phyloP scores from a whole-genome alignment of 2,888 invertebrate genomes.

The Galerucella calmariensis region DNA sequence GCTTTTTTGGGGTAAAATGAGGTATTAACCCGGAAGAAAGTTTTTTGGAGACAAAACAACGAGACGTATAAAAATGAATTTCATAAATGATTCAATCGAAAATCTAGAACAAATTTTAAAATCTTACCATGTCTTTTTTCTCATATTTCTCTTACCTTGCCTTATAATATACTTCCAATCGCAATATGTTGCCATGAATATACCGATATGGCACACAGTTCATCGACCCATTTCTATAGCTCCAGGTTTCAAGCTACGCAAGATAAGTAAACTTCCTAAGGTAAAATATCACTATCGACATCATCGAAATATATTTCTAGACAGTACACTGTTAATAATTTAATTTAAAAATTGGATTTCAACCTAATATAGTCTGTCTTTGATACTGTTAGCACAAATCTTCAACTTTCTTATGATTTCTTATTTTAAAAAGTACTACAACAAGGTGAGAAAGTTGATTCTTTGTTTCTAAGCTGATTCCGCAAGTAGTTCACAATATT shows the following conservation, averaged over 20 bases:
- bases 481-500: too few species aligned
- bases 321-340: neutral
- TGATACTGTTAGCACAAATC: too few species aligned
- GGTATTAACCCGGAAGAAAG: neutral
- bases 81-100: neutral
- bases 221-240: neutral
- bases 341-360: too few species aligned
- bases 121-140: neutral
- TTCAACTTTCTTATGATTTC: too few species aligned
- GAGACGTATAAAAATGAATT: neutral
- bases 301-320: neutral
- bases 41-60: neutral
- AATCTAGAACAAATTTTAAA: too few species aligned
- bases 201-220: conserved; percentile 13
- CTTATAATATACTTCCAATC: neutral
- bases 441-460: too few species aligned
- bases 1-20: neutral
- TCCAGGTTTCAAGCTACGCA: neutral
- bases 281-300: neutral
- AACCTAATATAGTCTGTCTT: too few species aligned
- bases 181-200: conserved; percentile 12
- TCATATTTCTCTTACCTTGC: conserved; percentile 1
- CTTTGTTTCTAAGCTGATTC: too few species aligned
- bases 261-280: neutral
- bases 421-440: too few species aligned